These are phyloP conservation scores for Sarcophaga rosellei DNA, from an alignment of 2,888 invertebrate species.

Conservation along the genomic window DNA sequence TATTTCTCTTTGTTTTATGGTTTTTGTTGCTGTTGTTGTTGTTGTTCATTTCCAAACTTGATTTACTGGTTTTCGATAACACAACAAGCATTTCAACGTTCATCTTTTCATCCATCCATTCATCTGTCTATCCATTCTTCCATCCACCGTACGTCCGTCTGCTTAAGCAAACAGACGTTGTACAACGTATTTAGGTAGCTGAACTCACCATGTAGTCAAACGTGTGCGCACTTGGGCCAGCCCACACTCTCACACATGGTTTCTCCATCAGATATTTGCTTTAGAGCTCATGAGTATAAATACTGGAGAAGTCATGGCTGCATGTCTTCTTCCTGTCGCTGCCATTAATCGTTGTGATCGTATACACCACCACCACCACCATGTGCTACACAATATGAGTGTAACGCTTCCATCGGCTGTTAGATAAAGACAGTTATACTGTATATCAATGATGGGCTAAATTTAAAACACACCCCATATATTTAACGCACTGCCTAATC, in stretches of 20 bases:
- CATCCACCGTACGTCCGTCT: background rate
- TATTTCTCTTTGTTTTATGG: constrained; percentile 45
- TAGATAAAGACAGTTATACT: constrained; percentile 24
- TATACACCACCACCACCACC: constrained; percentile 24
- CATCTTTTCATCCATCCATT: background rate
- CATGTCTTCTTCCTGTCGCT: constrained; percentile 53
- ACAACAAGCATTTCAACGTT: constrained; percentile 24
- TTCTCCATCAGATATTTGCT: constrained; percentile 13
- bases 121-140: constrained; percentile 14
- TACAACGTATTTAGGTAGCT: constrained; percentile 50
- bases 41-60: constrained; percentile 64
- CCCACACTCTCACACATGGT: constrained; percentile 74
- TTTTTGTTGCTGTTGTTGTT: constrained; percentile 18
- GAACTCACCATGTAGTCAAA: constrained; percentile 51
- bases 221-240: constrained; percentile 70
- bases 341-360: constrained; percentile 46
- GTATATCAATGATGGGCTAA: background rate
- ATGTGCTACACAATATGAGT: constrained; percentile 29
- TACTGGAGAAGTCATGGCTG: constrained; percentile 69
- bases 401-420: constrained; percentile 27
- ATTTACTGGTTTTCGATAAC: constrained; percentile 71
- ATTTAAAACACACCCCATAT: constrained; percentile 64
- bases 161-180: background rate
- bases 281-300: background rate
- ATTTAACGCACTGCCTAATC: constrained; percentile 38